Base-by-base conservation (phyloP, 2,888 invertebrate species). In the Acanthosoma haemorrhoidale region DNA sequence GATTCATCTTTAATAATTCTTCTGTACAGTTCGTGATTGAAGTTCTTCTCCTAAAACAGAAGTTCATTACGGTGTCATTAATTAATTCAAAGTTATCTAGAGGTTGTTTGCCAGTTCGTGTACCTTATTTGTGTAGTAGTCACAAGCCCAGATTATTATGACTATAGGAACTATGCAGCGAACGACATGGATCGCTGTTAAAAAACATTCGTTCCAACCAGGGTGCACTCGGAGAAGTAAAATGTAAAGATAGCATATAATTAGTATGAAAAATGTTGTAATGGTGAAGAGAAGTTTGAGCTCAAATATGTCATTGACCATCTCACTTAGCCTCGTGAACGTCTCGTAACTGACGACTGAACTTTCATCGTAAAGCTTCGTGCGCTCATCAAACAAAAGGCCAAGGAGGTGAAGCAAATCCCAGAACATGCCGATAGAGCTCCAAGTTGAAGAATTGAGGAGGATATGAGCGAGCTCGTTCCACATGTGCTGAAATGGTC, bases 281-380 rank as follows among this genome's bases (percentile, higher is more conserved):
- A 51, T n/a, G 6, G 5, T 51, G 25, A n/a, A 25, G 25, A 51
- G 51, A n/a, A 51, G 1, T 8, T 6, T 21, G 1, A 6, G 6
- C n/a, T 25, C 51, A 51, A n/a, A 51, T 51, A 51, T 51, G 2
- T 51, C 51, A 8, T 51, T 51, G n/a, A 51, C 8, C 51, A n/a
- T 25, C n/a, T 25, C 51, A n/a, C 25, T 4, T 2, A 51, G n/a
- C 1, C n/a, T 5, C 2, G n/a, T 11, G 5, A 51, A n/a, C 51
- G 25, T 25, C 18, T 25, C 51, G 25, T 51, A 51, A n/a, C 3
- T 51, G n/a, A 51, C 6, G 25, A 51, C 51, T 8, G 51, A 51
- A n/a, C 25, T 51, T 25, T 51, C 51, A n/a, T 51, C 51, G 29
- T 51, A 51, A 13, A 51, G 13, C n/a, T 51, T 21, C 2, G 51